These are phyloP conservation scores for Cirrhinus molitorella DNA, from an alignment of 2,797 vertebrate species.

Conservation along the genomic window DNA sequence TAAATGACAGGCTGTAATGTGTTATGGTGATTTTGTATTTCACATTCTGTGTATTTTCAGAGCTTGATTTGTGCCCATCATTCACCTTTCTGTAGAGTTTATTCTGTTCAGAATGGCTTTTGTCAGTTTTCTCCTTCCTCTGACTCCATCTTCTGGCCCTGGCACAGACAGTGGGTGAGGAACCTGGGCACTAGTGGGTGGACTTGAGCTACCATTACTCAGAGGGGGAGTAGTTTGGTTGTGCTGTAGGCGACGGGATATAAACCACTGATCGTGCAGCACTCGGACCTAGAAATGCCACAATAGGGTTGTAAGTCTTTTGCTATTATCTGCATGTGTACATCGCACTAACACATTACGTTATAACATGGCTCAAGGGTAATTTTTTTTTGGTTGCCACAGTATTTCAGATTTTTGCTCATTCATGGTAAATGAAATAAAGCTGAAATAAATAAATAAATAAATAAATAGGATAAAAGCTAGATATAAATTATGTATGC, in stretches of 20 bases:
- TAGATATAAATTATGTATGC: too few relatives aligned
- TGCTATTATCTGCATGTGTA: background rate
- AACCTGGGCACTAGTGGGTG: background rate
- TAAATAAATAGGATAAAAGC: too few relatives aligned
- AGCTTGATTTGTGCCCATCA: background rate
- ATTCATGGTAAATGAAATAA: background rate
- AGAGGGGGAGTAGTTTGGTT: background rate
- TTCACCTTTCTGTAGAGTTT: constrained; percentile 66
- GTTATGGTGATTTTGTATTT: background rate
- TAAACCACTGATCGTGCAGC: constrained; percentile 56
- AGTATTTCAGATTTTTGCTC: background rate
- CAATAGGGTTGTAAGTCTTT: background rate
- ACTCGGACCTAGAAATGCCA: constrained; percentile 45
- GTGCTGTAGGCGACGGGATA: background rate
- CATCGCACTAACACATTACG: background rate
- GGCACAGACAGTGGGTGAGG: constrained; percentile 1
- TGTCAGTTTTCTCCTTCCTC: constrained; percentile 64
- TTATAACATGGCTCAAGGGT: background rate
- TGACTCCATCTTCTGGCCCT: constrained; percentile 39
- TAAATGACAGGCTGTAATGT: background rate
- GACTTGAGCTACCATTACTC: background rate
- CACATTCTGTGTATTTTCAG: background rate
- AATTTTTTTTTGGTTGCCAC: background rate
- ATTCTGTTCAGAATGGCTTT: constrained; percentile 65
- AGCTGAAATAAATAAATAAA: background rate